These are phyloP conservation scores for Sarcophaga rosellei DNA, from an alignment of 2,888 invertebrate genomes.

Conservation along the genomic window DNA sequence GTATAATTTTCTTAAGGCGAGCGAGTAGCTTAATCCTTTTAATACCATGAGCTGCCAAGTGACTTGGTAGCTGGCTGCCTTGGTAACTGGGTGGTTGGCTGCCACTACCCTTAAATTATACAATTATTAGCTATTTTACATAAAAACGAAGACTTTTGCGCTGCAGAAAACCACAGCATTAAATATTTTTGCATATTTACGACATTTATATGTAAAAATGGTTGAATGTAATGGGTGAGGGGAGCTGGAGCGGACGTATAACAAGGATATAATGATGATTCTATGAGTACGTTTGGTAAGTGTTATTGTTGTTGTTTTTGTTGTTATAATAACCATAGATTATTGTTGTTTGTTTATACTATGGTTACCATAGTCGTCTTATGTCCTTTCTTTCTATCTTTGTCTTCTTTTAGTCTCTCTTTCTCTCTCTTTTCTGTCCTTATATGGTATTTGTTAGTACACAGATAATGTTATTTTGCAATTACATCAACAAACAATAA, in stretches of 20 bases:
- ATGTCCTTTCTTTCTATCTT: not conserved
- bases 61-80: no score
- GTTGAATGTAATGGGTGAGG: slow-evolving; percentile 18
- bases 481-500: slow-evolving; percentile 63
- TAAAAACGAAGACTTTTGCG: not conserved
- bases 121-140: slow-evolving; percentile 20
- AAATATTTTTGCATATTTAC: slow-evolving; percentile 47
- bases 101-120: not conserved
- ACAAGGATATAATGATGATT: slow-evolving; percentile 32
- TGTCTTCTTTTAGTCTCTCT: not conserved
- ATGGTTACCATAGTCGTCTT: not conserved
- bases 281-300: not conserved
- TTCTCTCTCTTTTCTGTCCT: not conserved
- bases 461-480: slow-evolving; percentile 57
- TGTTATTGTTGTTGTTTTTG: not conserved
- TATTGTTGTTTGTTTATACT: slow-evolving; percentile 41
- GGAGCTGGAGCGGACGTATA: not conserved
- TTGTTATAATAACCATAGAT: not conserved
- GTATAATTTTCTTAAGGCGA: no score
- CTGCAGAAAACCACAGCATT: slow-evolving; percentile 4
- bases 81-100: no score
- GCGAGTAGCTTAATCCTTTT: no score
- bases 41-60: no score
- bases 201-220: slow-evolving; percentile 31
- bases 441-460: not conserved